Evolutionary conservation across 2,113 vertebrate genomes (phyloP).

Genomic region (Carassius carassius): DNA sequence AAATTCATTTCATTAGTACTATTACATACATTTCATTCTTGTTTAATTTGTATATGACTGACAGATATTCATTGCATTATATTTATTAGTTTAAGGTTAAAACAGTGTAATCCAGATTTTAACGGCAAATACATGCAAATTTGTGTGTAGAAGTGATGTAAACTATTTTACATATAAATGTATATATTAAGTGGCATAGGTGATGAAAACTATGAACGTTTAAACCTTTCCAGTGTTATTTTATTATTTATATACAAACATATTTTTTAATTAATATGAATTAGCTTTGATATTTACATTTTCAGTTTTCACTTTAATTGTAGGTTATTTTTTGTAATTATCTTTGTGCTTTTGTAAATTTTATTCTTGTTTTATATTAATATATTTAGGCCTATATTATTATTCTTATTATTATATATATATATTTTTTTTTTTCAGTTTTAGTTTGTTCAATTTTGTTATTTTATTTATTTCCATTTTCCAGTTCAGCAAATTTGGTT

Average conservation of each 20-base stretch:
- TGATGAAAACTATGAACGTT: not conserved
- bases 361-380: not conserved
- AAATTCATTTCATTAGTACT: not conserved
- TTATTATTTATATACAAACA: not conserved
- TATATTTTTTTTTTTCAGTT: not conserved
- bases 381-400: too few relatives aligned
- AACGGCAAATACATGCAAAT: not conserved
- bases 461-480: not conserved
- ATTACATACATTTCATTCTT: not conserved
- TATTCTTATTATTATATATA: too few relatives aligned
- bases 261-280: not conserved
- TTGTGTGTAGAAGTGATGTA: not conserved
- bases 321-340: too few relatives aligned
- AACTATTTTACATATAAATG: not conserved
- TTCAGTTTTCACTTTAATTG: too few relatives aligned
- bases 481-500: not conserved
- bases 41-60: not conserved
- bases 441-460: not conserved
- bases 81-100: not conserved
- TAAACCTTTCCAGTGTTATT: not conserved
- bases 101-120: not conserved
- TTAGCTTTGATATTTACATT: too few relatives aligned
- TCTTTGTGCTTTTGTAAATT: not conserved
- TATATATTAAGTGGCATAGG: not conserved
- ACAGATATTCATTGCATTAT: not conserved